A percentile compares a stretch with the other conserved stretches of the same genome.
phyloP scores from a whole-genome alignment of 1,140 invertebrate species.

The Subanguina moxae region DNA sequence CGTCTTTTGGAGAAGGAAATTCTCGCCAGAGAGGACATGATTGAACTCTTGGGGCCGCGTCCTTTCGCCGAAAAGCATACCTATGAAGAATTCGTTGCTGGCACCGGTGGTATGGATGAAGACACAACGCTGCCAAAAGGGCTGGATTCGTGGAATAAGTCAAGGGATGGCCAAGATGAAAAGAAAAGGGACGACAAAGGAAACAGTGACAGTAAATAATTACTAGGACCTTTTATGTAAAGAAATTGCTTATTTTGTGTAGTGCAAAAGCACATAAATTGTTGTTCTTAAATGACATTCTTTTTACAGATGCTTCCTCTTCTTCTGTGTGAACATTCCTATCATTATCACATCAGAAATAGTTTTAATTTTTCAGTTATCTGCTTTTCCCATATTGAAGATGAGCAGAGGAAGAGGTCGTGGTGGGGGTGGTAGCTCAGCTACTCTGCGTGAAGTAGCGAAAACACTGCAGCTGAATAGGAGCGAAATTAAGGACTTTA shows the following conservation, averaged over 20 bases:
- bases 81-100: slow-evolving; percentile 98
- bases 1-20: slow-evolving; percentile 89
- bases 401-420: slow-evolving; percentile 23
- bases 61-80: slow-evolving; percentile 98
- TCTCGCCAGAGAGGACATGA: slow-evolving; percentile 92
- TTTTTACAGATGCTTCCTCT: background rate
- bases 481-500: slow-evolving; percentile 23
- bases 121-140: slow-evolving; percentile 88
- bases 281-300: background rate
- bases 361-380: background rate
- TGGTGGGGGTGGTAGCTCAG: slow-evolving; percentile 9
- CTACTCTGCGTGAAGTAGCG: slow-evolving; percentile 26
- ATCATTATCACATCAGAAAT: too few relatives aligned
- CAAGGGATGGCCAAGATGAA: slow-evolving; percentile 26
- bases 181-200: slow-evolving; percentile 22
- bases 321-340: too few relatives aligned
- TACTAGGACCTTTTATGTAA: background rate
- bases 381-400: slow-evolving; percentile 4
- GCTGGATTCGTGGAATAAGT: slow-evolving; percentile 83
- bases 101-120: slow-evolving; percentile 94
- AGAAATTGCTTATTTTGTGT: slow-evolving; percentile 1
- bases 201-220: slow-evolving; percentile 20
- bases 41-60: slow-evolving; percentile 83
- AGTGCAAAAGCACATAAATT: background rate
- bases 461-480: slow-evolving; percentile 19